Percentiles rank a stretch among this genome's conserved stretches.
Conservation (phyloP, 1,140 invertebrate species). For the Formica exsecta region DNA sequence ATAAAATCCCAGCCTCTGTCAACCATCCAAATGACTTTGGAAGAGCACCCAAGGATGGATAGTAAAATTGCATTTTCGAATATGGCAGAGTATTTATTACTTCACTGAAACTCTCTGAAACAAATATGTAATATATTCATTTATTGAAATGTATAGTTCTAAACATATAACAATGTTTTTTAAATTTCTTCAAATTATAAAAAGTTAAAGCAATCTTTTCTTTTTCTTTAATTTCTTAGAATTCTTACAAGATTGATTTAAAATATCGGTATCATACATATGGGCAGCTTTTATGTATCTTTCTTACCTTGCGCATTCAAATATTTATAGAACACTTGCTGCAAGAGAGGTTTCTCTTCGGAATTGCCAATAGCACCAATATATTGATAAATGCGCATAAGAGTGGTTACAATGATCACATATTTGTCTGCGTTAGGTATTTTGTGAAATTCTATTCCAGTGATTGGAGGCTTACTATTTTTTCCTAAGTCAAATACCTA, state of each 20-base stretch:
- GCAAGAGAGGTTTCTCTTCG: constrained; percentile 93
- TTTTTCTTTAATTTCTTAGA: neutral
- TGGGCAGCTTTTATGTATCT: neutral
- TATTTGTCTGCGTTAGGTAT: constrained; percentile 90
- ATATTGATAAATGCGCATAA: constrained; percentile 94
- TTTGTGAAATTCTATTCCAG: constrained; percentile 94
- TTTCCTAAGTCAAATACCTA: constrained; percentile 95
- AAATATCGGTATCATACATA: neutral
- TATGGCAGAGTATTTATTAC: constrained; percentile 92
- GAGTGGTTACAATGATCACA: constrained; percentile 94
- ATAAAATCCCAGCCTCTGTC: constrained; percentile 91
- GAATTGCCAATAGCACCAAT: constrained; percentile 90
- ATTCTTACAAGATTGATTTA: neutral
- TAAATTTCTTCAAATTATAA: neutral
- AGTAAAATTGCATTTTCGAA: constrained; percentile 94
- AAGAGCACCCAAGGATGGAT: constrained; percentile 88
- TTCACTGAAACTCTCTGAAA: constrained; percentile 90
- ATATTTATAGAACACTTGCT: constrained; percentile 94
- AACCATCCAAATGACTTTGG: constrained; percentile 96
- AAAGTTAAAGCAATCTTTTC: neutral
- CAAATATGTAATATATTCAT: constrained; percentile 55
- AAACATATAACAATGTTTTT: neutral
- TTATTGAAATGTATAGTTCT: constrained; percentile 17
- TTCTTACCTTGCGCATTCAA: constrained; percentile 90
- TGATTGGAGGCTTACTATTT: constrained; percentile 91